Evolutionary conservation across 2,113 vertebrate genomes (phyloP).

Genomic region (Lates calcarifer): DNA sequence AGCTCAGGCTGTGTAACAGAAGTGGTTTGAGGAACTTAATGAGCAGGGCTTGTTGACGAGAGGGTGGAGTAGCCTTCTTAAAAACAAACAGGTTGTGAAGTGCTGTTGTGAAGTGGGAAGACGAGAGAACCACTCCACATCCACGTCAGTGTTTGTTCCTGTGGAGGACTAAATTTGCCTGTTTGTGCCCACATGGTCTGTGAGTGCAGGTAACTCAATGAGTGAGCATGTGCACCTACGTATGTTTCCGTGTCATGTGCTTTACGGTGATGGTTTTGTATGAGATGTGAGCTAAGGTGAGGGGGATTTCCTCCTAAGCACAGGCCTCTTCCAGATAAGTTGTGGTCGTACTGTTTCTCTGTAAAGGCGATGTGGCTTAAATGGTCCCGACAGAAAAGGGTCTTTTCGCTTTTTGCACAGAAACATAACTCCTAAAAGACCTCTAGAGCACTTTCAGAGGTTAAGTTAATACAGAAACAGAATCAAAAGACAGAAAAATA

Average conservation of each 20-base stretch:
- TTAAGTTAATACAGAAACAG: no score
- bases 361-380: neutral
- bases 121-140: slow-evolving; percentile 8
- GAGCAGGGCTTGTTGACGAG: slow-evolving; percentile 30
- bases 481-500: no score
- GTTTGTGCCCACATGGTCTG: neutral
- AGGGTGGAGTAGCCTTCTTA: slow-evolving; percentile 36
- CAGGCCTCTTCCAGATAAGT: neutral
- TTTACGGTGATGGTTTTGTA: neutral
- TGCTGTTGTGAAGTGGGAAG: slow-evolving; percentile 30
- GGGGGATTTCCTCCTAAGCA: slow-evolving; percentile 24
- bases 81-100: slow-evolving; percentile 56
- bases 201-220: neutral
- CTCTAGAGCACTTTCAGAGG: no score
- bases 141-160: slow-evolving; percentile 20
- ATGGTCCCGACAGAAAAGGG: no score
- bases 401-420: no score
- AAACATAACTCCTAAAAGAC: no score
- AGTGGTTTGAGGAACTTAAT: slow-evolving; percentile 41
- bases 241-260: neutral
- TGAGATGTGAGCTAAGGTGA: neutral
- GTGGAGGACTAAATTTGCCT: neutral
- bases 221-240: neutral
- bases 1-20: slow-evolving; percentile 13
- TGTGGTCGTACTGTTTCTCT: neutral